These are phyloP conservation scores for Syrphus vitripennis DNA, from an alignment of 2,888 invertebrate genomes.

Conservation along the genomic window DNA sequence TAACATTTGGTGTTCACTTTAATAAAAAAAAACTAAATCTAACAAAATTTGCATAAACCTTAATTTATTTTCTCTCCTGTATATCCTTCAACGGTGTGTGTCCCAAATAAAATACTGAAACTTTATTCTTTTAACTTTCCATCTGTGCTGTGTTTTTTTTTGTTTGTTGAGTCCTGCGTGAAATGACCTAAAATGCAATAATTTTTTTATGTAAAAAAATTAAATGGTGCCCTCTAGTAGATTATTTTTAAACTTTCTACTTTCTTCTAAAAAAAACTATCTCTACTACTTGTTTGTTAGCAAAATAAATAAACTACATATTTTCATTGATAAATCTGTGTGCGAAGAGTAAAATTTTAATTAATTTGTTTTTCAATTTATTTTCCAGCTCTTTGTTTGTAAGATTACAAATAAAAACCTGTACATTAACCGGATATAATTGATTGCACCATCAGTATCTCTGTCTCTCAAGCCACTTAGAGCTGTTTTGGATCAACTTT, in stretches of 20 bases:
- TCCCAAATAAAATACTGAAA: neutral
- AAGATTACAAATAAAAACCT: conserved; percentile 1
- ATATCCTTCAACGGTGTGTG: neutral
- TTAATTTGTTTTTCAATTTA: conserved; percentile 14
- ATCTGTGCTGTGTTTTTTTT: conserved; percentile 35
- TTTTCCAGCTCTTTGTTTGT: conserved; percentile 59
- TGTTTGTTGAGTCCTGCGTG: conserved; percentile 3
- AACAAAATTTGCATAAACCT: neutral
- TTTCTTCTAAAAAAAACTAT: neutral
- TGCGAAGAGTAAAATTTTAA: neutral
- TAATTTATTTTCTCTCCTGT: neutral
- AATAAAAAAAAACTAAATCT: neutral
- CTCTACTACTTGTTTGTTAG: neutral
- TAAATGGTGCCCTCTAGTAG: neutral
- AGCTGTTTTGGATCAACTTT: conserved; percentile 30
- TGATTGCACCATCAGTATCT: conserved; percentile 24
- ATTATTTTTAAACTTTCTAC: neutral
- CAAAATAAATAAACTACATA: neutral
- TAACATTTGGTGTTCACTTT: conserved; percentile 16
- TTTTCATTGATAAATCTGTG: neutral
- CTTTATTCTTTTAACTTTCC: conserved; percentile 9
- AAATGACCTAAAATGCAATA: conserved; percentile 30
- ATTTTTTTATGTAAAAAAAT: neutral
- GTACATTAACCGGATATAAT: conserved; percentile 31
- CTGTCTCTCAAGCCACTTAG: neutral